Evolutionary conservation across 2,113 vertebrate species (phyloP).

Genomic region (Furnarius figulus): DNA sequence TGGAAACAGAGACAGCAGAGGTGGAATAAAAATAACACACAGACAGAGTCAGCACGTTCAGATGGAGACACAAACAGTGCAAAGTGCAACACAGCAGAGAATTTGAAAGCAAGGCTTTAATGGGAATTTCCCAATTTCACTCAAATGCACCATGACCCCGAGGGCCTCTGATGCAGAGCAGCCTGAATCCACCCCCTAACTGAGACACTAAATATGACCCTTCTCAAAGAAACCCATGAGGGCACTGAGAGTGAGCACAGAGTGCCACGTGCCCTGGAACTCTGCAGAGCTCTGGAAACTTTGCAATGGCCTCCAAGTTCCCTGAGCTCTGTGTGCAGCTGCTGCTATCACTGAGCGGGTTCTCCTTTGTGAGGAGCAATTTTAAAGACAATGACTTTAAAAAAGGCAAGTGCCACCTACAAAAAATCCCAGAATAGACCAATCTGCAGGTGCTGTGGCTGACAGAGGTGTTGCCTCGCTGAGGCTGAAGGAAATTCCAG

Average conservation of each 20-base stretch:
- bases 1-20: constrained; percentile 69
- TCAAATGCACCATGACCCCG: not conserved
- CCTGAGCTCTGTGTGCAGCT: not conserved
- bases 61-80: not conserved
- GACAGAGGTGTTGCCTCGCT: not conserved
- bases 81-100: rapidly evolving
- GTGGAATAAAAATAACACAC: not conserved
- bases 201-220: rapidly evolving
- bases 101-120: not conserved
- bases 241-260: not conserved
- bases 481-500: not conserved
- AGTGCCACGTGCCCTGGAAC: rapidly evolving
- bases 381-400: not conserved
- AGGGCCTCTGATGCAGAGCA: not conserved
- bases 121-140: rapidly evolving
- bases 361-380: not conserved
- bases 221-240: rapidly evolving
- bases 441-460: not conserved
- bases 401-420: not conserved
- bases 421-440: not conserved
- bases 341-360: rapidly evolving
- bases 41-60: not conserved
- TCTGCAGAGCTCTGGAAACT: not conserved
- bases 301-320: not conserved
- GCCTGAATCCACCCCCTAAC: no score